Evolutionary conservation across 2,797 vertebrate genomes (phyloP).

Genomic region (Pogoniulus pusillus): DNA sequence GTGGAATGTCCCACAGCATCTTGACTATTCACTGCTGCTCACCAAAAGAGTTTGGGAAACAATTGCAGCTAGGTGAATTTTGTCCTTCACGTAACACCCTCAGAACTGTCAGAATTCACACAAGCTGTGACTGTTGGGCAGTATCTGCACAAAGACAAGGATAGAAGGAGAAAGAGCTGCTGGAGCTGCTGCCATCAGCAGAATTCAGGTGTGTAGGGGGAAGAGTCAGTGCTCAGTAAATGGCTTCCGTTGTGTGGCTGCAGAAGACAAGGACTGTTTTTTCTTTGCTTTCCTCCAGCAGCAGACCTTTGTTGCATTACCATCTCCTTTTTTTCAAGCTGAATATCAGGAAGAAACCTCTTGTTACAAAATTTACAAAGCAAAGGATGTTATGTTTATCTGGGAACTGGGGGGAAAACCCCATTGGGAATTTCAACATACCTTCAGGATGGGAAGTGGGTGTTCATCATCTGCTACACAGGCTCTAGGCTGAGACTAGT

Average conservation of each 20-base stretch:
- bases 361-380: background rate
- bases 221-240: background rate
- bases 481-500: background rate
- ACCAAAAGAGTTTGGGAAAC: background rate
- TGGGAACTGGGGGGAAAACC: background rate
- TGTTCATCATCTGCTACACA: accelerated
- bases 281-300: background rate
- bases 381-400: background rate
- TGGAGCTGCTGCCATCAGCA: background rate
- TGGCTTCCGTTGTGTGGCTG: background rate
- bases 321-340: background rate
- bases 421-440: background rate
- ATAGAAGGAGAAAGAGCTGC: background rate
- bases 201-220: background rate
- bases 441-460: background rate
- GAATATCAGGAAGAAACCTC: background rate
- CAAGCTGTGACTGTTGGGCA: background rate
- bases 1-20: background rate
- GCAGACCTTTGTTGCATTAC: background rate
- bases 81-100: background rate
- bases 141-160: background rate
- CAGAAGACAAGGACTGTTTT: background rate
- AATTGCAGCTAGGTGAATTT: background rate
- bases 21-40: background rate
- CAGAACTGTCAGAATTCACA: background rate